Base-by-base conservation (phyloP, 2,888 invertebrate species). In the Drosophila robusta region DNA sequence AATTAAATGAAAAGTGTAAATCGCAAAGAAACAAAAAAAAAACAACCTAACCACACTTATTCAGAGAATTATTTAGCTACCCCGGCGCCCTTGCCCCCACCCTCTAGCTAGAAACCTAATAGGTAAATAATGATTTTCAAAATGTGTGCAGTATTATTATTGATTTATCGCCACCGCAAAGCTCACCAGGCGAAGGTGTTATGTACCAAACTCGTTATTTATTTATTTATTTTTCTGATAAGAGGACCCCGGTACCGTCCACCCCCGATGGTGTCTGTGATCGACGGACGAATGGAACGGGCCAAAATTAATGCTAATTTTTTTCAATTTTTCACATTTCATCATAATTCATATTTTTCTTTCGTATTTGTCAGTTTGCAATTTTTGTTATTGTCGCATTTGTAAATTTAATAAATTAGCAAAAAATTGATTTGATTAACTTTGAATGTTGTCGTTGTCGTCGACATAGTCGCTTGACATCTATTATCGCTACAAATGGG, bases 161-260 rank as follows among this genome's bases (percentile, higher is more conserved):
- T 89, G 87, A 88, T 84, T 84, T 84, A 84, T 83, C 72, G 77
- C 55, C 55, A 62, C 65, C 47, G 63, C 65, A 72, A 71, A 78
- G 66, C 63, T 56, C 12, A 34, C 58, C 55, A 52, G 47, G 32
- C 54, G 57, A 77, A 86, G 78, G 88, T 88, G 89, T 77, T 88
- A 86, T 88, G 75, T 82, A 83, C 78, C 65, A 69, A 78, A 75
- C 69, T 78, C 34, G 64, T 78, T 89, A 78, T 74, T 74, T 87
- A 76, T 89, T 87, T 89, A 85, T 89, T 89, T 89, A 79, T 77
- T 85, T 89, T 81, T 85, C 58, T 89, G 89, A 86, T 86, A 86
- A 86, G 87, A 76, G 70, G 3, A 26, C 26, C 26, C 18, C 18
- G 18, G 18, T 18, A 18, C 18, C 18, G 1, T 18, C 67, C 36